phyloP scores from a whole-genome alignment of 2,797 vertebrate species.

The Betta splendens region DNA sequence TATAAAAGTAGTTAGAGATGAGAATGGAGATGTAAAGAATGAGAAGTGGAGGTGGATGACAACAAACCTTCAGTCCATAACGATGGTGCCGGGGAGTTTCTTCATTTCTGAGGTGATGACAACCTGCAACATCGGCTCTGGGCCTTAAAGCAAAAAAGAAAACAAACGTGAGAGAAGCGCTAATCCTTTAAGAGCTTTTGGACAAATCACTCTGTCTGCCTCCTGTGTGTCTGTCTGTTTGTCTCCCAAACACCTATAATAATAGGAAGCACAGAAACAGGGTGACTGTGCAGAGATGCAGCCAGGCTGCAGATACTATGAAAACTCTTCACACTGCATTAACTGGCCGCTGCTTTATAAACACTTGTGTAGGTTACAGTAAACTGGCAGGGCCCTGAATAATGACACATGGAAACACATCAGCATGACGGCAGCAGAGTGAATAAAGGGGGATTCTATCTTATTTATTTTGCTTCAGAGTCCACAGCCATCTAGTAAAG shows the following conservation, averaged over 20 bases:
- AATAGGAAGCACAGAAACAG: slow-evolving; percentile 21
- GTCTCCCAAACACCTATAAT: slow-evolving; percentile 42
- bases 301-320: slow-evolving; percentile 26
- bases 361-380: slow-evolving; percentile 21
- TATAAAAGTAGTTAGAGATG: not conserved
- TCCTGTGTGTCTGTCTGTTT: slow-evolving; percentile 5
- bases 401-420: slow-evolving; percentile 3
- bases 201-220: slow-evolving; percentile 24
- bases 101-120: slow-evolving; percentile 42
- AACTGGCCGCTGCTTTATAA: no score
- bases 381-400: not conserved
- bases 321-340: slow-evolving; percentile 38
- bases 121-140: slow-evolving; percentile 49
- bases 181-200: slow-evolving; percentile 58
- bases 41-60: slow-evolving; percentile 21
- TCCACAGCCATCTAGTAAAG: slow-evolving; percentile 1
- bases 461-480: not conserved
- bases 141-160: slow-evolving; percentile 41
- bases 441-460: not conserved
- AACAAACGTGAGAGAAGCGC: slow-evolving; percentile 49
- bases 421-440: not conserved
- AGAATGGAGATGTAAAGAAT: slow-evolving; percentile 25
- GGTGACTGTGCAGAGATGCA: slow-evolving; percentile 26
- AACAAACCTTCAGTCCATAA: slow-evolving; percentile 68
- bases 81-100: slow-evolving; percentile 21